Evolutionary conservation across 2,888 invertebrate genomes (phyloP).

Genomic region (Spodoptera exigua): DNA sequence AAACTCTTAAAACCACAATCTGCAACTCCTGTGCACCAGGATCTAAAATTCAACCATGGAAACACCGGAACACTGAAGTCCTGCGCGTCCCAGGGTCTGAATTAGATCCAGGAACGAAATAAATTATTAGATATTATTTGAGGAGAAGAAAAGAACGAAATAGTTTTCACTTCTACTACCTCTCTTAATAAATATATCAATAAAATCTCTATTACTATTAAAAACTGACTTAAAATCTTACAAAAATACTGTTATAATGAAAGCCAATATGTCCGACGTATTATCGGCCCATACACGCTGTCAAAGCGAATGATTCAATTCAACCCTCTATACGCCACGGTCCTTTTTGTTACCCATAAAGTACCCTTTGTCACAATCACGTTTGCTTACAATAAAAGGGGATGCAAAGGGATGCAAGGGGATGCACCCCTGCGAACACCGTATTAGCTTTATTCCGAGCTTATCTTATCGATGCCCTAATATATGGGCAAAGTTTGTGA

Average conservation of each 20-base stretch:
- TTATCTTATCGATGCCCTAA: slow-evolving; percentile 62
- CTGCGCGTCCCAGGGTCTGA: too few relatives aligned
- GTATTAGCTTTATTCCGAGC: slow-evolving; percentile 57
- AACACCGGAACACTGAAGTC: too few relatives aligned
- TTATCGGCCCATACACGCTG: slow-evolving; percentile 71
- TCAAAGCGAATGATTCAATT: slow-evolving; percentile 77
- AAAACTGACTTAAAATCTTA: slow-evolving; percentile 10
- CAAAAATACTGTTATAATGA: slow-evolving; percentile 15
- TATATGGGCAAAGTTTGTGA: slow-evolving; percentile 46
- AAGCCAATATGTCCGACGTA: slow-evolving; percentile 54
- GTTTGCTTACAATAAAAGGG: slow-evolving; percentile 70
- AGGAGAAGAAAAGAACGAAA: too few relatives aligned
- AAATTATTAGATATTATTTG: too few relatives aligned
- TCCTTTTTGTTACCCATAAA: slow-evolving; percentile 73
- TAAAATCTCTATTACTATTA: slow-evolving; percentile 9
- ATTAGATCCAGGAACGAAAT: too few relatives aligned
- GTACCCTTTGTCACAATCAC: slow-evolving; percentile 83
- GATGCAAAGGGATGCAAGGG: slow-evolving; percentile 61
- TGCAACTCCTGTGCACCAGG: too few relatives aligned
- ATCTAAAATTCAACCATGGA: too few relatives aligned
- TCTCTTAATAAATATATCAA: slow-evolving; percentile 27
- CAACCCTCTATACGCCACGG: slow-evolving; percentile 62
- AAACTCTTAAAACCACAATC: too few relatives aligned
- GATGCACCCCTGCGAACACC: slow-evolving; percentile 66
- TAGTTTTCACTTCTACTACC: too few relatives aligned